Percentiles rank a stretch among this genome's conserved stretches.
phyloP scores from a whole-genome alignment of 2,797 vertebrate species.

The Neosilurus hyrtlii region DNA sequence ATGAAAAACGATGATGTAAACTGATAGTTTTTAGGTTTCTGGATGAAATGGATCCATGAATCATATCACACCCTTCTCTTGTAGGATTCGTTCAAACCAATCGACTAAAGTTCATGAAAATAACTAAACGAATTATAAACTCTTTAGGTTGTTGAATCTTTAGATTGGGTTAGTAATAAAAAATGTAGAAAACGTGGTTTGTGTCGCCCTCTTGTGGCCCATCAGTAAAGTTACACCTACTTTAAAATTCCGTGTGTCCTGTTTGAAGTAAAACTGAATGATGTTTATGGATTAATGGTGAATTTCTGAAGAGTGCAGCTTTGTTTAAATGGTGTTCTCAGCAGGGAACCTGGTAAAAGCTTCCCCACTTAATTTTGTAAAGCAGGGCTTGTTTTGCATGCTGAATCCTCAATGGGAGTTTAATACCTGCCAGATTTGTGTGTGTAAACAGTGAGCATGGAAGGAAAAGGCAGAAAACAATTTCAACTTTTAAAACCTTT shows the following conservation, averaged over 20 bases:
- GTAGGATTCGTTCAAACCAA: neutral
- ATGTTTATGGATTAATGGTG: neutral
- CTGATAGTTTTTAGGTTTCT: neutral
- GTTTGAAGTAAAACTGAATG: no score
- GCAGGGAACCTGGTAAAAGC: neutral
- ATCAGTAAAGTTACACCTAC: neutral
- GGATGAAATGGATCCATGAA: neutral
- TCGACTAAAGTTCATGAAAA: neutral
- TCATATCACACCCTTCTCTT: neutral
- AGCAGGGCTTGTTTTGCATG: no score
- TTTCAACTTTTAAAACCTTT: conserved; percentile 51
- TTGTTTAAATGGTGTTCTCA: no score
- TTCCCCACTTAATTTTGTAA: no score
- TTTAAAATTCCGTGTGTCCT: no score
- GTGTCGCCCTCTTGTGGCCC: neutral
- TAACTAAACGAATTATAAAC: neutral
- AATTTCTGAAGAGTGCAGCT: neutral
- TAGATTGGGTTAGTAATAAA: neutral
- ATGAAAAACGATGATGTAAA: neutral
- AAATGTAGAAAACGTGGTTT: neutral
- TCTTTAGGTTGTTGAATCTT: neutral
- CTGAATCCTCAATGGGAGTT: no score
- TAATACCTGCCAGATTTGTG: no score
- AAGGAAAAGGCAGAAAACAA: conserved; percentile 5
- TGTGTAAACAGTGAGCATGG: neutral